These are phyloP conservation scores for Gibbula magus DNA, from an alignment of 2,888 invertebrate species.

Conservation along the genomic window DNA sequence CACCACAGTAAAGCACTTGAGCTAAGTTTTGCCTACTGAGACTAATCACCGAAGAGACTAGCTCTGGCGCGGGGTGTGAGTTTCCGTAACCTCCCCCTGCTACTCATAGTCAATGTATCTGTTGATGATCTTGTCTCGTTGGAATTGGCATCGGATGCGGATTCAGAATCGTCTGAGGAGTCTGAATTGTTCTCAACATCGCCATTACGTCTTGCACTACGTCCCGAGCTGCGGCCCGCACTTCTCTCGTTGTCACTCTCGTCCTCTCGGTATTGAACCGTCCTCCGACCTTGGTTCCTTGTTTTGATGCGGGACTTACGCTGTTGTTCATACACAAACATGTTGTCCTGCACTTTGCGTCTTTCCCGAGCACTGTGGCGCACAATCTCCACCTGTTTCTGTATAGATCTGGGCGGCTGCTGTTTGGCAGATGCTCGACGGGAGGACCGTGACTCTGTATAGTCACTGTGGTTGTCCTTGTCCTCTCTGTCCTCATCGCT, in stretches of 20 bases:
- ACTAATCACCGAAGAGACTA: constrained; percentile 39
- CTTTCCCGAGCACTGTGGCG: constrained; percentile 11
- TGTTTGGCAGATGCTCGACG: constrained; percentile 35
- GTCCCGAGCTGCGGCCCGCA: constrained; percentile 30
- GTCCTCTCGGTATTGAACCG: constrained; percentile 73
- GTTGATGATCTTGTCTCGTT: constrained; percentile 28
- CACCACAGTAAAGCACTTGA: constrained; percentile 11
- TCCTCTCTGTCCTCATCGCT: constrained; percentile 56
- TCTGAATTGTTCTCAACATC: constrained; percentile 39
- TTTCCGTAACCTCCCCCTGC: constrained; percentile 88
- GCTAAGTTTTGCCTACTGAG: neutral
- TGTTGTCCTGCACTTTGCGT: constrained; percentile 12
- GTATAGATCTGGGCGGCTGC: constrained; percentile 32
- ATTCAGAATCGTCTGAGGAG: constrained; percentile 39
- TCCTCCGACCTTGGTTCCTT: constrained; percentile 72
- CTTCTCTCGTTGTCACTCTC: constrained; percentile 59
- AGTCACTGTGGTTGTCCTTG: constrained; percentile 26
- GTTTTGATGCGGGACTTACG: constrained; percentile 46
- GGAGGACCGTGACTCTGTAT: constrained; percentile 2
- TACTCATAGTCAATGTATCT: constrained; percentile 79
- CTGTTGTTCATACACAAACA: constrained; percentile 19
- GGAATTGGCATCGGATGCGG: constrained; percentile 34
- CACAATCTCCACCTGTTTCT: constrained; percentile 22
- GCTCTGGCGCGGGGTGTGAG: constrained; percentile 79
- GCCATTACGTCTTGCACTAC: constrained; percentile 51